Evolutionary conservation across 2,888 invertebrate species (phyloP).

Genomic region (Polyommatus iphigenia): DNA sequence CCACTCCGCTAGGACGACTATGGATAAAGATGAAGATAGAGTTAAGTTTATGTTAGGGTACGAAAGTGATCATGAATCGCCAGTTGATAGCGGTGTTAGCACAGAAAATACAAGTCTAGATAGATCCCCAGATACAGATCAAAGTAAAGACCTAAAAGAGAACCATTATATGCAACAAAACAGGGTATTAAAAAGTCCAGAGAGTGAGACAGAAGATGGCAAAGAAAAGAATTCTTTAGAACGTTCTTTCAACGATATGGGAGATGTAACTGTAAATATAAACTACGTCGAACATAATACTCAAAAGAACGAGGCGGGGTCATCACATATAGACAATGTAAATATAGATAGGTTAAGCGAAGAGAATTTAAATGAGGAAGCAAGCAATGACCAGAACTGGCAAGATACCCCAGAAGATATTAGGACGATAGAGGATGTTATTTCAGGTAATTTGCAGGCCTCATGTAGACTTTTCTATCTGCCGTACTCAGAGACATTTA

Average conservation of each 20-base stretch:
- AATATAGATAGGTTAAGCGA: slow-evolving; percentile 58
- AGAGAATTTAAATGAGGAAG: slow-evolving; percentile 51
- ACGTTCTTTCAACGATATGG: slow-evolving; percentile 62
- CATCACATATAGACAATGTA: slow-evolving; percentile 47
- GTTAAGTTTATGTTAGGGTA: slow-evolving; percentile 75
- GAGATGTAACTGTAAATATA: slow-evolving; percentile 61
- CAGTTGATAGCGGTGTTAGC: slow-evolving; percentile 84
- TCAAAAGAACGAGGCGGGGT: slow-evolving; percentile 68
- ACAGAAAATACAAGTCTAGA: slow-evolving; percentile 87
- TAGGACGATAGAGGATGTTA: slow-evolving; percentile 63
- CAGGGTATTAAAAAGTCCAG: slow-evolving; percentile 65
- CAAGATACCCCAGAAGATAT: slow-evolving; percentile 57
- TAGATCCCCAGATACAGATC: slow-evolving; percentile 81
- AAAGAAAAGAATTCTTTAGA: slow-evolving; percentile 55
- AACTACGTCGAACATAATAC: slow-evolving; percentile 62
- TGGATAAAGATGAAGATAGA: slow-evolving; percentile 57
- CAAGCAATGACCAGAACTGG: slow-evolving; percentile 54
- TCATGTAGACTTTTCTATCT: too few species aligned
- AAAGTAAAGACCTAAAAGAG: slow-evolving; percentile 60
- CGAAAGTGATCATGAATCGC: slow-evolving; percentile 73
- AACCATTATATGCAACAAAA: slow-evolving; percentile 69
- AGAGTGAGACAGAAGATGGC: slow-evolving; percentile 48
- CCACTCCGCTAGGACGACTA: slow-evolving; percentile 61
- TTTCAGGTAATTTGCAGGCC: slow-evolving; percentile 43
- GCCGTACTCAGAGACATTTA: too few species aligned